Conservation (phyloP, 2,113 vertebrate genomes). For the Euleptes europaea region DNA sequence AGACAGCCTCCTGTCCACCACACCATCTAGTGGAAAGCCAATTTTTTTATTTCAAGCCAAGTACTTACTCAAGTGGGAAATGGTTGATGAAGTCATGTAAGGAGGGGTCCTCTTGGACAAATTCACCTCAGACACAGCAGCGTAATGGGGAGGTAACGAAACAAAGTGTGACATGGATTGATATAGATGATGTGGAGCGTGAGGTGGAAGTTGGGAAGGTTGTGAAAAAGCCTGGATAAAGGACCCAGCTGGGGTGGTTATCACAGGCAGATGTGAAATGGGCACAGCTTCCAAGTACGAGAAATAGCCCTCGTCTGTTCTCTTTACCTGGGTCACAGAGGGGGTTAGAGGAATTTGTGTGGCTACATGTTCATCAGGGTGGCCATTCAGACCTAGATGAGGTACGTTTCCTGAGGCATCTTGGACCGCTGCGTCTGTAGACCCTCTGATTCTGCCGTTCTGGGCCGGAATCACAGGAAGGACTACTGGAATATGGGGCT, state of each 20-base stretch:
- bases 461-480: slow-evolving; percentile 77
- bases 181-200: slow-evolving; percentile 76
- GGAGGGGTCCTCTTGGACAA: slow-evolving; percentile 86
- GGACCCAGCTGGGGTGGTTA: slow-evolving; percentile 36
- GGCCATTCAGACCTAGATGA: slow-evolving; percentile 71
- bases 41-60: slow-evolving; percentile 50
- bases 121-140: slow-evolving; percentile 85
- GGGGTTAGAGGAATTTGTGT: slow-evolving; percentile 59
- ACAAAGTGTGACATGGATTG: slow-evolving; percentile 75
- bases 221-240: slow-evolving; percentile 66
- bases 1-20: too few relatives aligned
- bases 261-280: slow-evolving; percentile 60
- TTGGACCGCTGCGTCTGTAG: slow-evolving; percentile 67
- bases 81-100: slow-evolving; percentile 82
- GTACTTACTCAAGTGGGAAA: slow-evolving; percentile 90
- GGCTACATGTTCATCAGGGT: slow-evolving; percentile 51
- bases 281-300: slow-evolving; percentile 75
- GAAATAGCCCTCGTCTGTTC: slow-evolving; percentile 49
- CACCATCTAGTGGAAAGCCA: slow-evolving; percentile 15
- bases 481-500: slow-evolving; percentile 73
- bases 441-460: slow-evolving; percentile 70
- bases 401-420: slow-evolving; percentile 50
- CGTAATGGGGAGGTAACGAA: slow-evolving; percentile 83
- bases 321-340: slow-evolving; percentile 64
- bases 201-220: slow-evolving; percentile 67